Evolutionary conservation across 2,113 vertebrate species (phyloP).

Genomic region (Cnemophilus loriae): DNA sequence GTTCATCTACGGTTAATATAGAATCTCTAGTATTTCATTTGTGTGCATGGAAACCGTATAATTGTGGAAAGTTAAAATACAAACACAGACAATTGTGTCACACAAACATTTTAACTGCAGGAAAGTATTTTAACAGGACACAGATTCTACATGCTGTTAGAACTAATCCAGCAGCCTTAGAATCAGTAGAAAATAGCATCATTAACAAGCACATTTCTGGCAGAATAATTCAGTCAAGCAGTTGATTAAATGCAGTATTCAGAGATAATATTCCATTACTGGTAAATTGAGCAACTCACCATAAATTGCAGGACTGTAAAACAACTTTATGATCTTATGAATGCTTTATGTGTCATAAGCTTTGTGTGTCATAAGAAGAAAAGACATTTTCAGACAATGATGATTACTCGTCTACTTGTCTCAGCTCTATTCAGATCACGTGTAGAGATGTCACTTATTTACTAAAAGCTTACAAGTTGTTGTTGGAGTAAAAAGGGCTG

Average conservation of each 20-base stretch:
- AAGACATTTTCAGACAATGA: background rate
- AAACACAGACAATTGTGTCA: constrained; percentile 24
- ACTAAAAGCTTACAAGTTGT: background rate
- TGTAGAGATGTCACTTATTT: background rate
- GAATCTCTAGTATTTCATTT: background rate
- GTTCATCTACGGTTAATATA: background rate
- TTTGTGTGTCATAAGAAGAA: background rate
- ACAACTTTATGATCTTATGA: background rate
- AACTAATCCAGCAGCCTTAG: background rate
- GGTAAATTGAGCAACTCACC: background rate
- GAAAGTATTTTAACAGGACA: constrained; percentile 13
- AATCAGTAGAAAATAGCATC: background rate
- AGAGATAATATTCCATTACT: background rate
- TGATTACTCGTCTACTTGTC: background rate
- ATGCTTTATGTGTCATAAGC: background rate
- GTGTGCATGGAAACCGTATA: background rate
- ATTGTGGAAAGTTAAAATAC: background rate
- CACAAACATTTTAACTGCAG: constrained; percentile 1
- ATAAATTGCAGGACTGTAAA: background rate
- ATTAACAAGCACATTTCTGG: constrained; percentile 18
- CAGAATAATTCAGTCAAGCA: background rate
- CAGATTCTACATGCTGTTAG: background rate
- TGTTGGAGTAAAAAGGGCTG: background rate
- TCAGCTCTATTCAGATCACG: background rate
- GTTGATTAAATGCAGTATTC: background rate